A percentile compares a stretch with the other conserved stretches of the same genome.
Conservation (phyloP, 2,888 invertebrate species). For the Linnaemya tessellans region DNA sequence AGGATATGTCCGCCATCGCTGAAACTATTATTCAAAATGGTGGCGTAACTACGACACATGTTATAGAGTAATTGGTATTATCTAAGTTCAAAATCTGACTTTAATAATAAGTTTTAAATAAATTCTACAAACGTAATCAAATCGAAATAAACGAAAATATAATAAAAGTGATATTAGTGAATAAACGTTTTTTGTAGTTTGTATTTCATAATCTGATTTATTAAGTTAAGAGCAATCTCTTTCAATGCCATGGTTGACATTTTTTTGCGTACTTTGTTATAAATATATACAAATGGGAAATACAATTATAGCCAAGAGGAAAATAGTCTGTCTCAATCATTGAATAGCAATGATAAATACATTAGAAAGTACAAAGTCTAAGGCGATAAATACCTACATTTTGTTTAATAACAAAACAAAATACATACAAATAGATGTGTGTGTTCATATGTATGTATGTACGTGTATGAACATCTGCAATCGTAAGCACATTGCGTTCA, state of each 20-base stretch:
- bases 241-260: not conserved
- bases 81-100: constrained; percentile 9
- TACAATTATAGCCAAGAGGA: not conserved
- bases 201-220: not conserved
- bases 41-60: constrained; percentile 72
- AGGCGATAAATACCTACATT: not conserved
- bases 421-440: not conserved
- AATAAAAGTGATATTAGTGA: constrained; percentile 47
- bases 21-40: constrained; percentile 58
- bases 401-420: not conserved
- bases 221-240: not conserved
- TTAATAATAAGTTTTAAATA: constrained; percentile 13
- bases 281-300: not conserved
- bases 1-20: constrained; percentile 60
- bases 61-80: constrained; percentile 65
- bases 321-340: not conserved
- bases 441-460: too few relatives aligned
- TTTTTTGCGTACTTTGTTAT: not conserved
- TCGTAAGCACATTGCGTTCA: not conserved
- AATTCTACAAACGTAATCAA: constrained; percentile 15
- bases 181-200: constrained; percentile 12
- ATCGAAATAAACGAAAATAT: constrained; percentile 18
- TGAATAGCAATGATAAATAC: not conserved
- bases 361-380: not conserved
- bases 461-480: too few relatives aligned